A percentile compares a stretch with the other conserved stretches of the same genome.
phyloP scores from a whole-genome alignment of 2,113 vertebrate species.

The Ramphastos sulfuratus region DNA sequence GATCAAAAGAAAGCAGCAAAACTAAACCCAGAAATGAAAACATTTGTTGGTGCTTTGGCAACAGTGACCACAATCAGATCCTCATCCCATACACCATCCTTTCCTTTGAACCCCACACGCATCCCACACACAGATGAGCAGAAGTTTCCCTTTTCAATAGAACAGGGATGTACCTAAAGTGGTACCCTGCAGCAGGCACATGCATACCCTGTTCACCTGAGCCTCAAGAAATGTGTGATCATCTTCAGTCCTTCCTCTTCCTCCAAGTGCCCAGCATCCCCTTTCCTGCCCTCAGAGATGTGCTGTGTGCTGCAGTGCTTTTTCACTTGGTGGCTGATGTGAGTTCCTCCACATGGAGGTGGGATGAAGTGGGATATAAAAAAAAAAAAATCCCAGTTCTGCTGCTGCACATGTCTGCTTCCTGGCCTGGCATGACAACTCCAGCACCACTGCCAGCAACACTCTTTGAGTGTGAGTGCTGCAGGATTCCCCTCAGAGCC shows the following conservation, averaged over 20 bases:
- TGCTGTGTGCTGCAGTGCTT: neutral
- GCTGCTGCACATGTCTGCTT: neutral
- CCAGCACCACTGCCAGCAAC: neutral
- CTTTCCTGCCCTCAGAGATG: neutral
- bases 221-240: neutral
- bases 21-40: neutral
- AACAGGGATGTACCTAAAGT: neutral
- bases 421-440: neutral
- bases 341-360: neutral
- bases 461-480: neutral
- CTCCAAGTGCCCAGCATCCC: neutral
- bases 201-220: neutral
- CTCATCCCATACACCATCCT: neutral
- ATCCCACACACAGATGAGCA: neutral
- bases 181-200: neutral
- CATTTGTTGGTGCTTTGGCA: neutral
- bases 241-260: neutral
- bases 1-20: neutral
- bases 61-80: neutral
- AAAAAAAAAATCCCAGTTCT: neutral
- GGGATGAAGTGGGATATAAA: neutral
- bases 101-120: neutral
- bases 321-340: neutral
- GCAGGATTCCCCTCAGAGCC: conserved; percentile 4
- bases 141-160: neutral